Evolutionary conservation across 2,888 invertebrate genomes (phyloP), one percentile per base, ranked within the genome.

Genomic region (Lepeophtheirus nordmannii): DNA sequence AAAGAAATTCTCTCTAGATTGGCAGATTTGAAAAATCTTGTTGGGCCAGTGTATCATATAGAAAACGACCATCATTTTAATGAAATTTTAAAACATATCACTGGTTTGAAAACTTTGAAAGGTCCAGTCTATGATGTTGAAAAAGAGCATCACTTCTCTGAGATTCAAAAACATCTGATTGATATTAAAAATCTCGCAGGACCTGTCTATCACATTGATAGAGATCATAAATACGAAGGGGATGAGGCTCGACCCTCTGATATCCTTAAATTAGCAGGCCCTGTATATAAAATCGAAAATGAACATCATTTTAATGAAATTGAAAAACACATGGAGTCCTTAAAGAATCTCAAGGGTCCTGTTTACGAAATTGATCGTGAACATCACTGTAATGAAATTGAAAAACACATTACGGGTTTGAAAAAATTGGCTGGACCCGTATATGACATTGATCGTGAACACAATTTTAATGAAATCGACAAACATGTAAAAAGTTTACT

Each of bases 61-160:
- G 66, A 66, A 40, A n/a, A 60, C n/a, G n/a, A 30, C 41, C 66
- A 66, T 23, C 41, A 58, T 7, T 66, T 41, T 41, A 30, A 40
- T 22, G 66, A 66, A 58, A 66, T 66, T 12, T 20, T 58, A 9
- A 58, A 60, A 22, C 12, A 40, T 22, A 10, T 66, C 10, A 17
- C 12, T 37, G 66, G 40, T 22, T 40, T 66, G n/a, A 66, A 66
- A 38, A 59, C 59, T 10, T 30, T 66, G n/a, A 38, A 60, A 39
- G 66, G 60, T 10, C 66, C 41, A n/a, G 60, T 66, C 30, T 66
- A 22, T 40, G 39, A 66, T 39, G 20, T 66, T 14, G 66, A 66
- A 14, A 60, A 20, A 22, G 59, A 40, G 11, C 39, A 59, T 60
- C 57, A 37, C 20, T 66, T 22, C 39, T 11, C 23, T 20, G 66